Conservation (phyloP, 2,797 vertebrate species). For the Sebastes hubbsi region DNA sequence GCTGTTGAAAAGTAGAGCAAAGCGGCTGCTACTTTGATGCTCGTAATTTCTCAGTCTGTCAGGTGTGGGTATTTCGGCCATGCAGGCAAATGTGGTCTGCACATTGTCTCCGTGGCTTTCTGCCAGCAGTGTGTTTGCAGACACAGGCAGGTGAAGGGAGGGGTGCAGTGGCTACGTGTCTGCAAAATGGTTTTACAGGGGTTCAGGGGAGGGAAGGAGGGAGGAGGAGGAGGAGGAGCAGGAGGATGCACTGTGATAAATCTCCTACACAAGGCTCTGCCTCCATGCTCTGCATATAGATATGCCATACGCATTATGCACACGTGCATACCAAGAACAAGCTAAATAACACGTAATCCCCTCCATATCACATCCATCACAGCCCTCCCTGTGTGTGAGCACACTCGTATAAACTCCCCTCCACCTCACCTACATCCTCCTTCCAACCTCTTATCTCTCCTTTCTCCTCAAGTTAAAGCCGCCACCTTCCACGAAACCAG, state of each 20-base stretch:
- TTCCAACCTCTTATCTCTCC: conserved; percentile 34
- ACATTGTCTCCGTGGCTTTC: conserved; percentile 17
- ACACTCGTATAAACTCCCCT: conserved; percentile 53
- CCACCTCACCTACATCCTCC: conserved; percentile 18
- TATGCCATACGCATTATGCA: conserved; percentile 33
- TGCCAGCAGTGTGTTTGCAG: conserved; percentile 54
- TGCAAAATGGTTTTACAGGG: conserved; percentile 53
- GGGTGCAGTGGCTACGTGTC: conserved; percentile 68
- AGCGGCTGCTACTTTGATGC: conserved; percentile 16
- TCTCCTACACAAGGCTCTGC: conserved; percentile 13
- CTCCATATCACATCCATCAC: conserved; percentile 33
- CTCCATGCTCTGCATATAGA: conserved; percentile 49
- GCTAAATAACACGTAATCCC: conserved; percentile 50
- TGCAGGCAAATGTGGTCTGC: conserved; percentile 25
- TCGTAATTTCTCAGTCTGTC: conserved; percentile 16
- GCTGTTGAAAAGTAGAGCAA: conserved; percentile 8
- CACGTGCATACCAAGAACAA: conserved; percentile 41
- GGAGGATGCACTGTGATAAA: conserved; percentile 34
- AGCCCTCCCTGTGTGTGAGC: conserved; percentile 3
- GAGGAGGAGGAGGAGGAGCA: neutral
- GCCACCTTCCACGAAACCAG: conserved; percentile 46
- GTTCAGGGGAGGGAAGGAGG: neutral
- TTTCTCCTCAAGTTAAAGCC: conserved; percentile 10
- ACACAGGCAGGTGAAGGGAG: conserved; percentile 48
- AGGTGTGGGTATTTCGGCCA: conserved; percentile 26